phyloP scores from a whole-genome alignment of 2,888 invertebrate genomes.

The Chironomus tentans region DNA sequence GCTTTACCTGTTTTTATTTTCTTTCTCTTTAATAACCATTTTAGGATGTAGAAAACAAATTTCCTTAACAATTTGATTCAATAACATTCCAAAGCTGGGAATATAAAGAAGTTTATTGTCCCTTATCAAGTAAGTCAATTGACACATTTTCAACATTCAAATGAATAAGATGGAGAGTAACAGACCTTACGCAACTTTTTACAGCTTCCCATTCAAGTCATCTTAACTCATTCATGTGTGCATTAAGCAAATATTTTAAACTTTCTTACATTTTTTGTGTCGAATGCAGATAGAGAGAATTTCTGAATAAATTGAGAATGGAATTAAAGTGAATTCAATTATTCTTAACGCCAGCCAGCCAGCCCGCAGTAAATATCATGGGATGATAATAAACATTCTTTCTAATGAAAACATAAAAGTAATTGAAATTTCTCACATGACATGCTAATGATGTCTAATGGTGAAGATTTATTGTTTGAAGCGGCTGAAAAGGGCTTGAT shows the following conservation, averaged over 20 bases:
- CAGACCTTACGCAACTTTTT: too few relatives aligned
- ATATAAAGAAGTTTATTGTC: neutral
- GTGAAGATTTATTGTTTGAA: too few relatives aligned
- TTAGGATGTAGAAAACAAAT: conserved; percentile 13
- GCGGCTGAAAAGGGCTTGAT: too few relatives aligned
- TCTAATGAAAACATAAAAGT: neutral
- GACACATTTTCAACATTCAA: conserved; percentile 7
- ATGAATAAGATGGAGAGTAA: too few relatives aligned
- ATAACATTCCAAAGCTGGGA: conserved; percentile 12
- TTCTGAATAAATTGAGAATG: neutral
- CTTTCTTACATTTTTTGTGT: too few relatives aligned
- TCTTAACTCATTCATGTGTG: neutral
- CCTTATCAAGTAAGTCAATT: neutral
- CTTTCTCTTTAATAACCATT: conserved; percentile 11
- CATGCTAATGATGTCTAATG: conserved; percentile 20
- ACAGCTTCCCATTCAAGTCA: too few relatives aligned
- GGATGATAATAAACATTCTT: neutral
- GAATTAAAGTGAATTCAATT: neutral
- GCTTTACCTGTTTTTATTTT: neutral
- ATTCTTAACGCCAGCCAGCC: neutral
- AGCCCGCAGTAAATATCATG: neutral
- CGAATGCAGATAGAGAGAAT: neutral
- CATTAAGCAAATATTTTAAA: neutral
- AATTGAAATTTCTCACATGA: conserved; percentile 7
- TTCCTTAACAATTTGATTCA: conserved; percentile 16